phyloP scores from a whole-genome alignment of 2,113 vertebrate species.

The Petromus typicus region DNA sequence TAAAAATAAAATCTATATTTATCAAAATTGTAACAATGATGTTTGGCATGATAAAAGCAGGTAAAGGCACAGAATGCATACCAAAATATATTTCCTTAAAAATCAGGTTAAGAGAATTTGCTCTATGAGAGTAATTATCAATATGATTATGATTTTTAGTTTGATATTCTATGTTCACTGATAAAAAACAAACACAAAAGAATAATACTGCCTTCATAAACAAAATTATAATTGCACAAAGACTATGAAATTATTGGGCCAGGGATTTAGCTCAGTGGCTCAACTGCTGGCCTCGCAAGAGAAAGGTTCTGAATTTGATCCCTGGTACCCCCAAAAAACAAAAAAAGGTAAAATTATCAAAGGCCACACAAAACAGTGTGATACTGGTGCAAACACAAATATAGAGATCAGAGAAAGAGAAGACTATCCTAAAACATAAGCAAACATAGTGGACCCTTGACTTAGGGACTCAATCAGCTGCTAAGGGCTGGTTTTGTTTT shows the following conservation, averaged over 20 bases:
- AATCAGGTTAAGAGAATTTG: neutral
- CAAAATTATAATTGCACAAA: neutral
- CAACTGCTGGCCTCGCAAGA: too few species aligned
- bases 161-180: neutral
- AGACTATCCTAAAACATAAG: neutral
- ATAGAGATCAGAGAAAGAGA: neutral
- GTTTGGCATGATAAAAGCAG: conserved; percentile 35
- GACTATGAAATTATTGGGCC: conserved; percentile 9
- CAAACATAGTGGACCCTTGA: neutral
- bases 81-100: neutral
- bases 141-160: neutral
- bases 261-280: too few species aligned
- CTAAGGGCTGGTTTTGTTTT: too few species aligned
- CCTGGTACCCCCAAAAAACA: too few species aligned
- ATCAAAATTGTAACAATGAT: conserved; percentile 3
- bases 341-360: conserved; percentile 25
- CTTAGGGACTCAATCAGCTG: too few species aligned
- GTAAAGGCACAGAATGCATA: neutral
- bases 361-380: conserved; percentile 35
- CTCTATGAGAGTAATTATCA: neutral
- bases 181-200: conserved; percentile 49
- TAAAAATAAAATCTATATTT: conserved; percentile 53
- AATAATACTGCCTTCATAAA: conserved; percentile 21
- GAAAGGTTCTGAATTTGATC: too few species aligned
- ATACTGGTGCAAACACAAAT: conserved; percentile 25